Base-by-base conservation (phyloP, 2,797 vertebrate species). In the Lutjanus argentimaculatus region DNA sequence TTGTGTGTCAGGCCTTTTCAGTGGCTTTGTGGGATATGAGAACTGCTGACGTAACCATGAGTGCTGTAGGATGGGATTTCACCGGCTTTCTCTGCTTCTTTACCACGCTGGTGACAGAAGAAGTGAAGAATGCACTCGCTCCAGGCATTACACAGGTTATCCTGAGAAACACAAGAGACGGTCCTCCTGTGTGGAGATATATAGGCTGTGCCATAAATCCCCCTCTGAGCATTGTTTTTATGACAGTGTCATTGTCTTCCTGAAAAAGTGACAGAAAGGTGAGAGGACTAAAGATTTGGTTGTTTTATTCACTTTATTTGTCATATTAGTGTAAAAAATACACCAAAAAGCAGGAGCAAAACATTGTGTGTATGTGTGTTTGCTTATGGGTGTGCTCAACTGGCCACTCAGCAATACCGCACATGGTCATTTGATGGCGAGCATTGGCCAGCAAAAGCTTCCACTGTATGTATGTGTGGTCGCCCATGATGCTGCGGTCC, bases 1-100 rank as follows among this genome's bases (percentile, higher is more conserved):
- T 91, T 93, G 93, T 91, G 90, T 91, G 84, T 91, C 90, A 85
- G 91, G 80, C 85, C 88, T 92, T 93, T 93, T 93, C 90, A 87
- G 81, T 66, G 88, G 91, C 89, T 95, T 94, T 93, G 91, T 91
- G 93, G 93, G 92, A 92, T 89, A 89, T 94, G 92, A 94, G 93
- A 93, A 93, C 73, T 92, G 92, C 93, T 95, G 94, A 95, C 89
- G 91, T 95, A 94, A 95, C 86, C 46, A 52, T 79, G 85, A 92
- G 81, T 19, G 86, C 91, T 90, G 89, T 79, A 67, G 92, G 93
- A 95, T 93, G 93, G 92, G 93, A 92, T 94, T 95, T 94, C 94
- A 94, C 71, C 42, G 67, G 86, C 89, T 92, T 91, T 93, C 91
- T 93, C 86, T 88, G 79, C 69, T 85, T 87, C 90, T 92, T 88